Conservation (phyloP, 2,113 vertebrate species). For the Strix aluco region DNA sequence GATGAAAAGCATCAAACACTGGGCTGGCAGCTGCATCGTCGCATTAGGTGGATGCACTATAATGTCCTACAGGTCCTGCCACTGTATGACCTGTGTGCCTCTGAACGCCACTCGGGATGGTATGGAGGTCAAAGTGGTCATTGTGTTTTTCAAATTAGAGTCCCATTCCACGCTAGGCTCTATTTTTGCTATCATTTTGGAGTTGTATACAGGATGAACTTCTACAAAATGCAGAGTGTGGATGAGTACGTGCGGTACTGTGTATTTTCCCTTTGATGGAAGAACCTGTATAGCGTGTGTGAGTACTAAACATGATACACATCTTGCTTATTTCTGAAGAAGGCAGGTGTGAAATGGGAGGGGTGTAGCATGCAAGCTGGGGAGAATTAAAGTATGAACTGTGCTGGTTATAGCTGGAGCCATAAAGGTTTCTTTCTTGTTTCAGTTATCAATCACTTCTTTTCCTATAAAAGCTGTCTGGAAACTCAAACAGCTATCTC, state of each 20-base stretch:
- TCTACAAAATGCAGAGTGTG: background rate
- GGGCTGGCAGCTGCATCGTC: background rate
- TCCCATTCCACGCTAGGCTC: no score
- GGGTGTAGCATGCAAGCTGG: background rate
- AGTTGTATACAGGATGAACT: background rate
- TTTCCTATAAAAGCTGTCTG: background rate
- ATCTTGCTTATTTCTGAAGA: background rate
- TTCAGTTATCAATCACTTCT: background rate
- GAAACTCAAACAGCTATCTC: background rate
- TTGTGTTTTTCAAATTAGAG: background rate
- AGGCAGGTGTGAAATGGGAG: background rate
- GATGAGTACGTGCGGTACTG: background rate
- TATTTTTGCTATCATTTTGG: background rate
- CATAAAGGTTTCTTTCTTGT: background rate
- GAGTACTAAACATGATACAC: background rate
- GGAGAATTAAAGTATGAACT: background rate
- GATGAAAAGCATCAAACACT: background rate
- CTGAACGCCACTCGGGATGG: rapidly evolving
- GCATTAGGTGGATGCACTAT: background rate
- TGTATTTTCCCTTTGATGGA: background rate
- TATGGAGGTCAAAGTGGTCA: background rate
- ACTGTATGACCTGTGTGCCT: background rate
- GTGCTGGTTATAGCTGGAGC: background rate
- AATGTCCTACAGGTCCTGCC: background rate
- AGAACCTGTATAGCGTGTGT: background rate